These are phyloP conservation scores for Monomorium pharaonis DNA, from an alignment of 1,140 invertebrate species.

Conservation along the genomic window DNA sequence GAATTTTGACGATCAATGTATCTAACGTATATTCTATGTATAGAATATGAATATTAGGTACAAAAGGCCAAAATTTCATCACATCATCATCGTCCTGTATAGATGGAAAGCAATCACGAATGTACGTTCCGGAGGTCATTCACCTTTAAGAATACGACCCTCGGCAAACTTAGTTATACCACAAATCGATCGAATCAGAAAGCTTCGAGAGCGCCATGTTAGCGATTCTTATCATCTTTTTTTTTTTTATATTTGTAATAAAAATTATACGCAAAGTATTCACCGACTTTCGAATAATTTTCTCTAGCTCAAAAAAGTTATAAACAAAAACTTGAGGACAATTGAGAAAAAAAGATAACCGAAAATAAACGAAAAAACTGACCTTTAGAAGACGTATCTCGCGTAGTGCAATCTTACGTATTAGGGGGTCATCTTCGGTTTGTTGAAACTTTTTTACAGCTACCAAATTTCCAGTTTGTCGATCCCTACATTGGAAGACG, in stretches of 20 bases:
- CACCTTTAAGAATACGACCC: conserved; percentile 13
- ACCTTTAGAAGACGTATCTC: conserved; percentile 99
- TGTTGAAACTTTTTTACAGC: conserved; percentile 99
- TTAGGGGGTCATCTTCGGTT: conserved; percentile 99
- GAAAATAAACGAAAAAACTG: conserved; percentile 60
- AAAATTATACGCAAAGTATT: not conserved
- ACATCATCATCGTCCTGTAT: not conserved
- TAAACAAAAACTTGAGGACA: too few relatives aligned
- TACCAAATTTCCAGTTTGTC: conserved; percentile 97
- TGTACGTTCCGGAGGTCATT: conserved; percentile 11
- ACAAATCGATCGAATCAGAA: not conserved
- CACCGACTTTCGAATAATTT: not conserved
- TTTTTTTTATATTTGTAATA: not conserved
- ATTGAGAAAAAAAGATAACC: not conserved
- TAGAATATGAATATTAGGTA: too few relatives aligned
- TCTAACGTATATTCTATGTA: not conserved
- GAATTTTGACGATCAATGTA: not conserved
- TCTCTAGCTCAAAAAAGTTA: not conserved
- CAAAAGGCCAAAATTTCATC: not conserved
- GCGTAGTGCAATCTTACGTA: conserved; percentile 98
- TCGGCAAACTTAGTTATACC: conserved; percentile 2
- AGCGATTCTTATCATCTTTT: not conserved
- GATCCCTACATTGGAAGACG: conserved; percentile 99
- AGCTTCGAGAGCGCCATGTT: not conserved
- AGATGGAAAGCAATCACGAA: not conserved